Evolutionary conservation across 2,888 invertebrate genomes (phyloP).

Genomic region (Eremobia ochroleuca): DNA sequence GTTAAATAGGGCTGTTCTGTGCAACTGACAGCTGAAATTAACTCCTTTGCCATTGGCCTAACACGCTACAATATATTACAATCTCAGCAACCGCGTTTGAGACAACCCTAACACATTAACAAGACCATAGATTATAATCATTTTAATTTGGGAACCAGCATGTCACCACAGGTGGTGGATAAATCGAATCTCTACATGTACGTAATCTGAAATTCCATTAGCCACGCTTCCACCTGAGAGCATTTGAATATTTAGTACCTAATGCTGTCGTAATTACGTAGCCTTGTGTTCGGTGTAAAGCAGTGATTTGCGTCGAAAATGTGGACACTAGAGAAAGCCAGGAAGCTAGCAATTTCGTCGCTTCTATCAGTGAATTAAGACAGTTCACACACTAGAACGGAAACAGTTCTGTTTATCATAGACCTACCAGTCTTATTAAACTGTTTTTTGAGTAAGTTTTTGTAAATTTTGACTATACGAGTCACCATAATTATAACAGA

Average conservation of each 20-base stretch:
- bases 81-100: not conserved
- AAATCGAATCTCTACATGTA: slow-evolving; percentile 62
- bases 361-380: slow-evolving; percentile 15
- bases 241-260: slow-evolving; percentile 71
- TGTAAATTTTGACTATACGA: not conserved
- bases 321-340: not conserved
- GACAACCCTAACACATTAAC: slow-evolving; percentile 18
- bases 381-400: not conserved
- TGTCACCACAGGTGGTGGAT: slow-evolving; percentile 53
- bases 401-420: not conserved
- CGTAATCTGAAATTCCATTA: slow-evolving; percentile 76
- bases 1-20: not conserved
- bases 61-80: not conserved
- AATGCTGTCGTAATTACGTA: slow-evolving; percentile 57
- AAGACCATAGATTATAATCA: slow-evolving; percentile 44
- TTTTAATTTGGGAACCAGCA: slow-evolving; percentile 49
- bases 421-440: not conserved
- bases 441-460: not conserved
- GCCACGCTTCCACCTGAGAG: slow-evolving; percentile 59
- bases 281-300: slow-evolving; percentile 37
- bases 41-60: not conserved
- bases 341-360: slow-evolving; percentile 23
- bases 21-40: not conserved
- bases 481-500: not conserved
- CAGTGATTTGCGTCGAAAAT: slow-evolving; percentile 47